Percentiles rank a stretch among this genome's conserved stretches.
Conservation (phyloP, 2,888 invertebrate species). For the Leptinotarsa juncta region DNA sequence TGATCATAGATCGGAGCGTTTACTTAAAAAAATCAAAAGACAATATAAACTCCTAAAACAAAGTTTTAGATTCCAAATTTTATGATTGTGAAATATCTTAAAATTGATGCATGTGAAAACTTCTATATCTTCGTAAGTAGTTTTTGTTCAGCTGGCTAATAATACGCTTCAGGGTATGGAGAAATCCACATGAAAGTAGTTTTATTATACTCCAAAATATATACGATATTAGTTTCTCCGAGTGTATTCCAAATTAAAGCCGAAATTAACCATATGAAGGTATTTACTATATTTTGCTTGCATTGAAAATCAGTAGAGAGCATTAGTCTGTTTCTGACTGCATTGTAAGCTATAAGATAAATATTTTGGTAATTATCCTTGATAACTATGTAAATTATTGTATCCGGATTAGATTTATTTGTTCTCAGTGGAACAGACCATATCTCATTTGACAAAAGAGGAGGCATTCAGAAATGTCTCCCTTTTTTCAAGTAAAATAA, state of each 20-base stretch:
- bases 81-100: too few relatives aligned
- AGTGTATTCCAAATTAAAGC: too few relatives aligned
- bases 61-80: too few relatives aligned
- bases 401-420: not conserved
- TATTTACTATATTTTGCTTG: not conserved
- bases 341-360: not conserved
- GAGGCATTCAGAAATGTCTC: too few relatives aligned
- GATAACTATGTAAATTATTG: not conserved
- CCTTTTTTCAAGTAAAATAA: too few relatives aligned
- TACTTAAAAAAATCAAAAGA: not conserved
- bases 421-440: too few relatives aligned
- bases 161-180: constrained; percentile 14
- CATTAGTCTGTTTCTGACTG: constrained; percentile 7
- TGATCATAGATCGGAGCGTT: not conserved
- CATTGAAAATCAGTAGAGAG: not conserved
- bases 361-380: not conserved
- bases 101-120: too few relatives aligned
- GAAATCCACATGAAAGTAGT: not conserved
- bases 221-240: not conserved
- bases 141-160: not conserved
- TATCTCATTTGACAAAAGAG: too few relatives aligned
- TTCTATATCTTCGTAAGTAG: not conserved
- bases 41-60: too few relatives aligned
- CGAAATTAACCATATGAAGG: not conserved
- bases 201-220: not conserved